Evolutionary conservation across 2,888 invertebrate species (phyloP).

Genomic region (Megastigmus dorsalis): DNA sequence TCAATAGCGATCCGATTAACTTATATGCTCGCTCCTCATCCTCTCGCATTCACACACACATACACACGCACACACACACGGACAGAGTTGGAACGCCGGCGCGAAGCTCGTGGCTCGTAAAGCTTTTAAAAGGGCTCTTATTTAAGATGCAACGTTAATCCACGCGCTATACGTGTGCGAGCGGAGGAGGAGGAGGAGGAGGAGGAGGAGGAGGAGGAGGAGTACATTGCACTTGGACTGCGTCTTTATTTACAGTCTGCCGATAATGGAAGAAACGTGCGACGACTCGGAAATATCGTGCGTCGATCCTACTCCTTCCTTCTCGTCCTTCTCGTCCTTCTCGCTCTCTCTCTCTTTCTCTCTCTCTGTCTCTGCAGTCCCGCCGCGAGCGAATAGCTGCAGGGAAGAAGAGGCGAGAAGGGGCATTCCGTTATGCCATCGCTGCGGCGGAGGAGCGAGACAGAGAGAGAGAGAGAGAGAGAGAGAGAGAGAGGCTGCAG

Average conservation of each 20-base stretch:
- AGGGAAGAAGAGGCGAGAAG: constrained; percentile 17
- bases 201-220: no score
- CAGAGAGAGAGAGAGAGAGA: not conserved
- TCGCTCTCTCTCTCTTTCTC: no score
- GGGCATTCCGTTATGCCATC: constrained; percentile 38
- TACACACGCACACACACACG: no score
- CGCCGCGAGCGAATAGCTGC: constrained; percentile 51
- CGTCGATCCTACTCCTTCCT: constrained; percentile 57
- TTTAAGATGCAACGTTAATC: constrained; percentile 6
- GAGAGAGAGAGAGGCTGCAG: not conserved
- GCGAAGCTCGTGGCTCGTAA: not conserved
- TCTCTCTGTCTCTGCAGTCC: no score
- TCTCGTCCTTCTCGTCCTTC: no score
- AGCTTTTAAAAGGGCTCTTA: not conserved
- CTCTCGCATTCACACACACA: no score
- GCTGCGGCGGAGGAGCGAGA: not conserved
- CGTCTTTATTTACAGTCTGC: constrained; percentile 65
- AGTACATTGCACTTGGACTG: constrained; percentile 31
- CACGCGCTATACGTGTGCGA: not conserved
- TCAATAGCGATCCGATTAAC: no score
- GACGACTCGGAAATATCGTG: constrained; percentile 64
- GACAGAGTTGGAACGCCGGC: no score
- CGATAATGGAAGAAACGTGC: constrained; percentile 68
- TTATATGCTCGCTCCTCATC: no score
- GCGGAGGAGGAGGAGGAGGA: no score